A percentile compares a stretch with the other conserved stretches of the same genome.
Conservation (phyloP, 2,113 vertebrate species). For the Gobiocypris rarus region DNA sequence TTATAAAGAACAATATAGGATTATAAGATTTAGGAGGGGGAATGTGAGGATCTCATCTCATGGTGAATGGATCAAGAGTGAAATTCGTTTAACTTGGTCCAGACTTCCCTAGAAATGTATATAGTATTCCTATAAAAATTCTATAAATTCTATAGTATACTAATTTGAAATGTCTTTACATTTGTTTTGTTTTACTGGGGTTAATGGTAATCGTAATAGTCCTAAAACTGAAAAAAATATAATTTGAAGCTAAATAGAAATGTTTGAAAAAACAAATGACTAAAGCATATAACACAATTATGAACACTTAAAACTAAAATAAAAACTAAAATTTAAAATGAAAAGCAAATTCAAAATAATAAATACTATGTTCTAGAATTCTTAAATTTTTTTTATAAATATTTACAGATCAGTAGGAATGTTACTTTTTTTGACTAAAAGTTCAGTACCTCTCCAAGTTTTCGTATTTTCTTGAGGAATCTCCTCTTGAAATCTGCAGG, state of each 20-base stretch:
- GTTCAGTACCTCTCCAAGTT: conserved; percentile 81
- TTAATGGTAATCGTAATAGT: neutral
- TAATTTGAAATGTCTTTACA: neutral
- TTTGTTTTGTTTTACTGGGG: neutral
- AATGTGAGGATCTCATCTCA: neutral
- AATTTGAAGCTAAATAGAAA: neutral
- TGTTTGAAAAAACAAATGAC: neutral
- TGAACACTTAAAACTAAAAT: neutral
- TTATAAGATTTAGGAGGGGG: neutral
- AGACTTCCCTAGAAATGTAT: neutral
- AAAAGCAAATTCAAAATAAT: neutral
- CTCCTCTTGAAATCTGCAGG: conserved; percentile 85
- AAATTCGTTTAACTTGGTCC: neutral
- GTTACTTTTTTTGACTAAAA: neutral
- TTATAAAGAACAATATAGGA: neutral
- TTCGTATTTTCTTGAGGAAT: conserved; percentile 82
- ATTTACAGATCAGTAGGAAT: neutral
- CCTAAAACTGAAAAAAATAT: neutral
- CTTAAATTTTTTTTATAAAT: too few species aligned
- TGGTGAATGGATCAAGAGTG: neutral
- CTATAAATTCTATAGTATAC: neutral
- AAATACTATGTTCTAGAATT: neutral
- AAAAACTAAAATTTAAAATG: neutral
- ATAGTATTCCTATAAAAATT: neutral
- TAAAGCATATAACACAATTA: neutral